Base-by-base conservation (phyloP, 1,140 invertebrate species). In the Drosophila lacertosa region DNA sequence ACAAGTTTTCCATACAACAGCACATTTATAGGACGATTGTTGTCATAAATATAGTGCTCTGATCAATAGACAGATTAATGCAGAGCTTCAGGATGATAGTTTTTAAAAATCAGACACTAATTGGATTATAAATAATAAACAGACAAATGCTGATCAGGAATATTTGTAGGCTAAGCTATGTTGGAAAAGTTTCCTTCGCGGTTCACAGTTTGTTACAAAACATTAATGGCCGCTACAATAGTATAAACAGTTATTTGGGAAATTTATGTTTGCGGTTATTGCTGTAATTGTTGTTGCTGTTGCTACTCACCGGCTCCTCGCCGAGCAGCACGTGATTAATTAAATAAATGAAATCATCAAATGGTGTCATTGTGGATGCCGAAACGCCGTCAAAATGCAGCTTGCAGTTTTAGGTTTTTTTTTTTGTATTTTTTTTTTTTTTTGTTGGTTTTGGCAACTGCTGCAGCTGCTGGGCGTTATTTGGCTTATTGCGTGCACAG, bases 331-430 rank as follows among this genome's bases (percentile, higher is more conserved):
- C 92, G 78, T 93, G 93, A 89, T 94, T 94, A 16, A 94, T 90
- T 26, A 94, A 77, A 91, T 93, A 94, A 55, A 93, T 89, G 77
- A 94, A 93, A 83, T 94, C 93, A 90, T 94, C 93, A 66, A 94
- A 92, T 33, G 93, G 93, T 72, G 93, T 93, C 93, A 94, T 93
- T 74, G 77, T 92, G 68, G 62, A 59, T 60, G 55, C 16, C 48
- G 11, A 33, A 53, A 18, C 4, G 5, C 39, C 20, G 37, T 59
- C 16, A 15, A 40, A 54, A 20, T 74, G 42, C 50, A 45, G 24
- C 18, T 57, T 39, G 67, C 44, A 75, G 10, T 74, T 51, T 74
- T 33, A 4, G 22, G 44, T 13, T 65, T 35, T 29, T 37, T 16
- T 18, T 39, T 35, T 51, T 51, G n/a, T n/a, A n/a, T 57, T 53